Evolutionary conservation across 2,888 invertebrate genomes (phyloP).

Genomic region (Seira sanloemensis): DNA sequence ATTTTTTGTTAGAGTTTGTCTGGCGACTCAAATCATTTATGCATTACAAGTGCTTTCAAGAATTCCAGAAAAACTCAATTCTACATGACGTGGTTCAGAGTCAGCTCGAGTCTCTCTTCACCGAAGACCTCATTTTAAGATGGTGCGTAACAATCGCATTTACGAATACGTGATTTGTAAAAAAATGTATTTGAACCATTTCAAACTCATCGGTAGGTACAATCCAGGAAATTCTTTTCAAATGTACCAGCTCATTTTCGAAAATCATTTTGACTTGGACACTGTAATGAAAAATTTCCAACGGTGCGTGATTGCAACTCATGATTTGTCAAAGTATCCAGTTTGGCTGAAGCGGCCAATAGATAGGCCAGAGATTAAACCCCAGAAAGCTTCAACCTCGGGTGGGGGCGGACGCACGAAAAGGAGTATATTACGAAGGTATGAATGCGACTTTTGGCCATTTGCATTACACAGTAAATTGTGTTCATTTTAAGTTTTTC

Average conservation of each 20-base stretch:
- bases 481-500: neutral
- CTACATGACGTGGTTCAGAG: constrained; percentile 66
- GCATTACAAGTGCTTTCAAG: constrained; percentile 66
- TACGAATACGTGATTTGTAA: neutral
- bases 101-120: constrained; percentile 66
- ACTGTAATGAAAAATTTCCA: constrained; percentile 68
- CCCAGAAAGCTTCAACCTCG: neutral
- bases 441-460: neutral
- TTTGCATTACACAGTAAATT: neutral
- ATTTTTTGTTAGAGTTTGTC: constrained; percentile 67
- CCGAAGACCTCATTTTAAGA: constrained; percentile 67
- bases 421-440: neutral
- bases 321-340: constrained; percentile 57
- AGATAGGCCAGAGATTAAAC: constrained; percentile 59
- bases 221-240: constrained; percentile 64
- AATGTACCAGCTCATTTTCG: constrained; percentile 66
- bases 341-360: constrained; percentile 68
- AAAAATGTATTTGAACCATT: neutral
- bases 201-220: constrained; percentile 45
- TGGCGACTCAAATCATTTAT: constrained; percentile 67
- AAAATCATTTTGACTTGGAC: constrained; percentile 63
- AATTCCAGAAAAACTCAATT: constrained; percentile 60
- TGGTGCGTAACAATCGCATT: too few relatives aligned
- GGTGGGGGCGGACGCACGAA: constrained; percentile 18
- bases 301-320: constrained; percentile 61